A percentile compares a stretch with the other conserved stretches of the same genome.
phyloP scores from a whole-genome alignment of 2,797 vertebrate species.

The Galagoides demidoff region DNA sequence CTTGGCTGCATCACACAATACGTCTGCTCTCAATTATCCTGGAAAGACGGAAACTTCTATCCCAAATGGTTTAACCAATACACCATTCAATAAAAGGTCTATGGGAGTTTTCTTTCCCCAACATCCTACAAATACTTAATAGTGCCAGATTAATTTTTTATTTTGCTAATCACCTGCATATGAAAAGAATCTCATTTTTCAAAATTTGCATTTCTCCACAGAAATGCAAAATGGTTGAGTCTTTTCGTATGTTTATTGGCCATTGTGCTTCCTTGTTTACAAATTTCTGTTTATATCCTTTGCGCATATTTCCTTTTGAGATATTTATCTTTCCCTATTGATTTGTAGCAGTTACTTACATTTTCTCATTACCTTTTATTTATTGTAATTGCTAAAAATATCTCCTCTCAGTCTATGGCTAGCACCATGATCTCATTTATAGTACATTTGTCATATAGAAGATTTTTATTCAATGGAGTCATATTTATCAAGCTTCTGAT shows the following conservation, averaged over 20 bases:
- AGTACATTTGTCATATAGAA: not conserved
- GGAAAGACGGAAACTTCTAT: not conserved
- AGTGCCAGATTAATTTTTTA: slow-evolving; percentile 57
- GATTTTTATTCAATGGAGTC: not conserved
- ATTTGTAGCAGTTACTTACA: not conserved
- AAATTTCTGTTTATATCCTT: slow-evolving; percentile 44
- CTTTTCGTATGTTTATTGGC: slow-evolving; percentile 66
- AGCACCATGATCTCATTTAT: not conserved
- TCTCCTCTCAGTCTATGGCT: not conserved
- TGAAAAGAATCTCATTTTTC: slow-evolving; percentile 59
- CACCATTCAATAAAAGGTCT: not conserved
- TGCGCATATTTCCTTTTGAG: not conserved
- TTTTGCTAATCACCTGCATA: slow-evolving; percentile 47
- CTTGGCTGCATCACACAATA: not conserved
- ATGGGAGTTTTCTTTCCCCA: not conserved
- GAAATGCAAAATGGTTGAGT: slow-evolving; percentile 48
- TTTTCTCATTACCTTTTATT: slow-evolving; percentile 39
- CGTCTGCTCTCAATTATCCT: not conserved
- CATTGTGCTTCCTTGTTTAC: slow-evolving; percentile 42
- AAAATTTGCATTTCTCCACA: slow-evolving; percentile 60
- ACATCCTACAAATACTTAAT: slow-evolving; percentile 9
- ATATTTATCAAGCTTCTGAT: not conserved
- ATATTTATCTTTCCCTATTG: slow-evolving; percentile 15
- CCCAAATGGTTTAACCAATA: not conserved
- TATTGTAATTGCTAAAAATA: not conserved